Evolutionary conservation across 2,888 invertebrate genomes (phyloP).

Genomic region (Xestobium rufovillosum): DNA sequence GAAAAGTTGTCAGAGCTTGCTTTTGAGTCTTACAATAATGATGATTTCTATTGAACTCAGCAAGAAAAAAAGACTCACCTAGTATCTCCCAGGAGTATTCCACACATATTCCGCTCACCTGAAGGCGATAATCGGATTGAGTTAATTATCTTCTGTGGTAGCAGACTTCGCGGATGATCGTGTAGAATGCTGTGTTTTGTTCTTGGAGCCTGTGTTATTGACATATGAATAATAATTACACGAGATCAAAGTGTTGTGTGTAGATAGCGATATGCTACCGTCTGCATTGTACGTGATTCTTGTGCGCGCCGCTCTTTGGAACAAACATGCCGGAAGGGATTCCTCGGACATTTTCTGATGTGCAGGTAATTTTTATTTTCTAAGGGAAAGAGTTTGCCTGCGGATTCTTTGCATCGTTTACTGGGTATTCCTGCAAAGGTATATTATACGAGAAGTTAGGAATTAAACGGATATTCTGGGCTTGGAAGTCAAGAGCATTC

Average conservation of each 20-base stretch:
- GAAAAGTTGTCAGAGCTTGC: no score
- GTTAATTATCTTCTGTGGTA: conserved; percentile 1
- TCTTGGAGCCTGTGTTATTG: conserved; percentile 24
- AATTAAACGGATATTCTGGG: no score
- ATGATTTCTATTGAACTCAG: no score
- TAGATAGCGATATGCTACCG: conserved; percentile 35
- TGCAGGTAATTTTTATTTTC: conserved; percentile 33
- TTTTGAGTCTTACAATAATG: no score
- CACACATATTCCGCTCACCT: no score
- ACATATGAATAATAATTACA: conserved; percentile 31
- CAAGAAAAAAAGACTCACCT: no score
- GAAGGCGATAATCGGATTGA: background rate
- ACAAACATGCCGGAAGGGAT: conserved; percentile 39
- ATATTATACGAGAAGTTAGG: no score
- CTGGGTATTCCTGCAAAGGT: no score
- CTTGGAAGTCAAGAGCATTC: no score
- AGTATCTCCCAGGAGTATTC: background rate
- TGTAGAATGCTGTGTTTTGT: background rate
- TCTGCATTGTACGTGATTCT: conserved; percentile 37
- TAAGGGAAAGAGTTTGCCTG: no score
- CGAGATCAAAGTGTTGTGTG: conserved; percentile 32
- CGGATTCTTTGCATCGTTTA: no score
- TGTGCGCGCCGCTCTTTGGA: conserved; percentile 31
- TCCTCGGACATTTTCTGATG: conserved; percentile 36
- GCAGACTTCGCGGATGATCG: background rate